Percentiles rank a stretch among this genome's conserved stretches.
phyloP scores from a whole-genome alignment of 64 coral and sea anemone genomes.

The Actinia equina region DNA sequence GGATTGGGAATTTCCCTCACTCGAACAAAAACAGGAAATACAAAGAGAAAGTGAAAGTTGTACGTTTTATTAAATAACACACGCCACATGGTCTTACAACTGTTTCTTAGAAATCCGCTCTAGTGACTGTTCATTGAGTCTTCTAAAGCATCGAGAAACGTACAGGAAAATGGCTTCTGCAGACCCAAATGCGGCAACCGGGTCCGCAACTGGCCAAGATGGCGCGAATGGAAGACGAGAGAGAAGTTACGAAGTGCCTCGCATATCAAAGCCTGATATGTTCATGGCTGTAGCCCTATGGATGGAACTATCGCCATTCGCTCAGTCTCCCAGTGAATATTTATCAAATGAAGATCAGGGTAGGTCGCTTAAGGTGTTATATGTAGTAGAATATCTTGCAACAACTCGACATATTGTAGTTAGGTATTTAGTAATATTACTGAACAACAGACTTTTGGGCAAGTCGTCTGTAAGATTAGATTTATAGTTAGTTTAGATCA shows the following conservation, averaged over 20 bases:
- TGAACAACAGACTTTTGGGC: too few species aligned
- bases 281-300: slow-evolving; percentile 18
- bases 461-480: too few species aligned
- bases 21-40: not conserved
- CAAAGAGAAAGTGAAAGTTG: not conserved
- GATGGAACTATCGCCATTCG: slow-evolving; percentile 18
- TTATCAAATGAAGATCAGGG: not conserved
- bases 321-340: slow-evolving; percentile 9
- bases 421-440: too few species aligned
- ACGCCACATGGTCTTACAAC: not conserved
- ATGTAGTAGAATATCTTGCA: not conserved
- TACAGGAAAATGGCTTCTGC: not conserved
- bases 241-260: not conserved
- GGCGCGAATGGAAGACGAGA: not conserved
- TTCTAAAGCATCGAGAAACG: not conserved
- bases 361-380: not conserved
- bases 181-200: not conserved
- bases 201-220: not conserved
- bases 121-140: not conserved
- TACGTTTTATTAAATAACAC: not conserved
- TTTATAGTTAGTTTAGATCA: too few species aligned
- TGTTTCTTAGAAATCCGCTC: not conserved
- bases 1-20: not conserved
- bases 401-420: too few species aligned
- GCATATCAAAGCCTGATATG: slow-evolving; percentile 31